Percentiles rank a stretch among this genome's conserved stretches.
Evolutionary conservation across 2,797 vertebrate genomes (phyloP).

Genomic region (Ceyx erithaca): DNA sequence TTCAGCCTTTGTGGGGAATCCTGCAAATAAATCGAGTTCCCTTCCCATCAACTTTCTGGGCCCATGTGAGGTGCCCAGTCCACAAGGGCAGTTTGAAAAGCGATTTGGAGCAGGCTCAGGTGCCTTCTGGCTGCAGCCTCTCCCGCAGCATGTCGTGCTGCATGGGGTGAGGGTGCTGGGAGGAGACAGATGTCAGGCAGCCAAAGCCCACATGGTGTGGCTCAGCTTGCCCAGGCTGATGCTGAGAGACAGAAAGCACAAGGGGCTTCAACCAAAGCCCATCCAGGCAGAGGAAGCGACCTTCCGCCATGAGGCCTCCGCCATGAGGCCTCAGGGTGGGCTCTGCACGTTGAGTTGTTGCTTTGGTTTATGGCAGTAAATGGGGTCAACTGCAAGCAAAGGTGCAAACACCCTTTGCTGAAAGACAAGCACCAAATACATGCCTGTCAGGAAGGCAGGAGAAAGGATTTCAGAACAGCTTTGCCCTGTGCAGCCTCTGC

Average conservation of each 20-base stretch:
- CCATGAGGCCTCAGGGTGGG: neutral
- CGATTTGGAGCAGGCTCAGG: neutral
- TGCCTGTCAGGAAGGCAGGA: neutral
- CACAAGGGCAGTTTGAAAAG: neutral
- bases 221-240: neutral
- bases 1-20: neutral
- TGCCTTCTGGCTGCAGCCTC: neutral
- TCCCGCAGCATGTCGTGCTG: rapidly evolving
- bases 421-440: neutral
- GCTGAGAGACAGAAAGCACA: neutral
- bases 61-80: neutral
- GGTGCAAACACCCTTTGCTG: neutral
- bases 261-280: neutral
- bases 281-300: neutral
- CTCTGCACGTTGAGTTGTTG: rapidly evolving
- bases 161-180: neutral
- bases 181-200: neutral
- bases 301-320: neutral
- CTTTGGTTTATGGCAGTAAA: neutral
- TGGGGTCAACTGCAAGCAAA: neutral
- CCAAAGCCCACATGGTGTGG: neutral
- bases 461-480: neutral
- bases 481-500: neutral
- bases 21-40: neutral
- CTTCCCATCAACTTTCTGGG: neutral